phyloP scores from a whole-genome alignment of 1,140 invertebrate genomes.

The Lethrus apterus region DNA sequence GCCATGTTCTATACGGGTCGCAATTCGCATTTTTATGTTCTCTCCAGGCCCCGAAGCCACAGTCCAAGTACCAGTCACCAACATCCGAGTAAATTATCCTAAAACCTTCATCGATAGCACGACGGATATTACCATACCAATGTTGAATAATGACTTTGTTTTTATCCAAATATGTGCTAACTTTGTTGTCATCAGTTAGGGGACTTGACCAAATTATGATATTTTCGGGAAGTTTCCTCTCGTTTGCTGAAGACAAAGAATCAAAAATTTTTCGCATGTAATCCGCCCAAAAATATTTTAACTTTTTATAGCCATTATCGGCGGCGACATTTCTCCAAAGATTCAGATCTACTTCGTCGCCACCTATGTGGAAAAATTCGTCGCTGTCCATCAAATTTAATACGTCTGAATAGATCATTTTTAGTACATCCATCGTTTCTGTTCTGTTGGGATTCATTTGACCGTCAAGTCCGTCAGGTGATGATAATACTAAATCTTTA shows the following conservation, averaged over 20 bases:
- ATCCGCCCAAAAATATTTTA: too few relatives aligned
- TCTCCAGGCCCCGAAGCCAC: conserved; percentile 72
- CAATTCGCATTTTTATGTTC: conserved; percentile 59
- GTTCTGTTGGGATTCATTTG: conserved; percentile 71
- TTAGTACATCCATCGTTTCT: conserved; percentile 57
- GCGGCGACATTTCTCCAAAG: conserved; percentile 52
- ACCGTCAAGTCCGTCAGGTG: conserved; percentile 42
- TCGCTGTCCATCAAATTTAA: conserved; percentile 44
- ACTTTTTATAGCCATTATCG: conserved; percentile 59
- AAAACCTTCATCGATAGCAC: conserved; percentile 61
- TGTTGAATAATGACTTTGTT: conserved; percentile 55
- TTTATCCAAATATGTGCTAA: conserved; percentile 47
- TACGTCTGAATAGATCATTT: conserved; percentile 57
- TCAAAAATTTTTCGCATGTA: conserved; percentile 58
- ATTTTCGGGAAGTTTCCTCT: conserved; percentile 51
- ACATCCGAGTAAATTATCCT: conserved; percentile 71
- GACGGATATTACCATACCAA: conserved; percentile 64
- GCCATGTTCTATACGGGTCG: conserved; percentile 73
- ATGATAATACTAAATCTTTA: background rate
- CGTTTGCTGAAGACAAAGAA: conserved; percentile 56
- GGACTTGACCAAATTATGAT: conserved; percentile 72
- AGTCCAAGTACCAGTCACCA: conserved; percentile 78
- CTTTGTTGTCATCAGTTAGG: conserved; percentile 60
- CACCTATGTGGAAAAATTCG: conserved; percentile 70
- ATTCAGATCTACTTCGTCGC: conserved; percentile 69